These are phyloP conservation scores for Epinotia brunnichana DNA, from an alignment of 2,888 invertebrate species.

Conservation along the genomic window DNA sequence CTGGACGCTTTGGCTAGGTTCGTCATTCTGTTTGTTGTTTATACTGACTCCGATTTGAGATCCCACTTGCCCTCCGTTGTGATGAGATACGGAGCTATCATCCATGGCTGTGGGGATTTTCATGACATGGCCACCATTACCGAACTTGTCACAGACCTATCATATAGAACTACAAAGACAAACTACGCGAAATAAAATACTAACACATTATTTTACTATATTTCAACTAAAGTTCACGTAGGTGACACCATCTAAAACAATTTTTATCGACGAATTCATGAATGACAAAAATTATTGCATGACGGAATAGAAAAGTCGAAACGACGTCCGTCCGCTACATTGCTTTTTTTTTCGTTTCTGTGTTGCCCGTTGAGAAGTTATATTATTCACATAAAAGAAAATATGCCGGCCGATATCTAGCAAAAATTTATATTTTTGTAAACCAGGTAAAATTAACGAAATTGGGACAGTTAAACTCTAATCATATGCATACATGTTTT, in stretches of 20 bases:
- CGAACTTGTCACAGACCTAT: conserved; percentile 83
- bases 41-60: conserved; percentile 83
- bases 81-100: conserved; percentile 85
- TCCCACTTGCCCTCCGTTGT: conserved; percentile 85
- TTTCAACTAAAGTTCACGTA: conserved; percentile 76
- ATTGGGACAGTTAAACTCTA: not conserved
- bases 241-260: conserved; percentile 76
- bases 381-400: not conserved
- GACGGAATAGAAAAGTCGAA: conserved; percentile 83
- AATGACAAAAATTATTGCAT: conserved; percentile 84
- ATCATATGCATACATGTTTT: not conserved
- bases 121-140: conserved; percentile 85
- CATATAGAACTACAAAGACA: conserved; percentile 72
- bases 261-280: conserved; percentile 80
- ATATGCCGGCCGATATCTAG: not conserved
- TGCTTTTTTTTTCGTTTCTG: conserved; percentile 69
- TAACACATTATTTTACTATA: conserved; percentile 81
- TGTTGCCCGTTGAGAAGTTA: conserved; percentile 62
- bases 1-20: conserved; percentile 89
- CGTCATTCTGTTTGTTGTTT: conserved; percentile 86
- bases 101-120: conserved; percentile 85
- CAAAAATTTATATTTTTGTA: not conserved
- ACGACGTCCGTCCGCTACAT: conserved; percentile 81
- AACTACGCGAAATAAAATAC: conserved; percentile 75
- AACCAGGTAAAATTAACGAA: not conserved